A percentile compares a stretch with the other conserved stretches of the same genome.
Evolutionary conservation across 2,113 vertebrate species (phyloP).

Genomic region (Otis tarda): DNA sequence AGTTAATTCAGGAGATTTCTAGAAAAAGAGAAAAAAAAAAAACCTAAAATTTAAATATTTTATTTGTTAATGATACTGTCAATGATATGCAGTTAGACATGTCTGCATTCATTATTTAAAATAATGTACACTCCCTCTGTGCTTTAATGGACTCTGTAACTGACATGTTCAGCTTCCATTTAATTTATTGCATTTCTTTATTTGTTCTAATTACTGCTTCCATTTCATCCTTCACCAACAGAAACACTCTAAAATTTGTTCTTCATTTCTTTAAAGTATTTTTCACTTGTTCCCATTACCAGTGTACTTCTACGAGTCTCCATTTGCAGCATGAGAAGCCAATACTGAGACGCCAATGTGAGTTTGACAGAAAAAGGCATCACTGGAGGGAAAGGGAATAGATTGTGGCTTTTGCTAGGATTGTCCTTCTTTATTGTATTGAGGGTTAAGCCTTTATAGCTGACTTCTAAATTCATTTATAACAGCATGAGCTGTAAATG

Average conservation of each 20-base stretch:
- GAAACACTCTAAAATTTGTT: background rate
- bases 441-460: background rate
- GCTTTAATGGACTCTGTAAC: background rate
- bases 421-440: background rate
- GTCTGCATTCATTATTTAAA: background rate
- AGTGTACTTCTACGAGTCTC: background rate
- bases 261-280: background rate
- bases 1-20: background rate
- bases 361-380: background rate
- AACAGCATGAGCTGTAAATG: background rate
- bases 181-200: background rate
- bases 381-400: background rate
- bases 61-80: background rate
- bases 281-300: background rate
- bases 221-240: conserved; percentile 5
- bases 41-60: background rate
- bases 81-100: background rate
- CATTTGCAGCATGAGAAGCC: background rate
- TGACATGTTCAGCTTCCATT: background rate
- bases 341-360: background rate
- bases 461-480: background rate
- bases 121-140: background rate
- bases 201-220: background rate
- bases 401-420: background rate
- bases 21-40: background rate